Conservation (phyloP, 2,888 invertebrate species). For the Leptopilina drosophilae region DNA sequence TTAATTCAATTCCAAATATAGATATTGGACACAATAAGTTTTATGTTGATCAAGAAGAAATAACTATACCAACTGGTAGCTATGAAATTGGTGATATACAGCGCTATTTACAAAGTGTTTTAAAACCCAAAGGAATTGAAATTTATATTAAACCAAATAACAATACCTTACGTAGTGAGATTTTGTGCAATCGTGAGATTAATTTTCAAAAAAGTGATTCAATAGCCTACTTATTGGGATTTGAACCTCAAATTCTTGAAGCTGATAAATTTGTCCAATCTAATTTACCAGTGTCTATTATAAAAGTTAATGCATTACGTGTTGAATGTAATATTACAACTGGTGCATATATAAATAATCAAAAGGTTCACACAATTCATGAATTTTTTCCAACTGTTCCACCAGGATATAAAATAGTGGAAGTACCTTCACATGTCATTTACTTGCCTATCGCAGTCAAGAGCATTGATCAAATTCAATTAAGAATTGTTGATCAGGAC, state of each 20-base stretch:
- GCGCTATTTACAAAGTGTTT: not conserved
- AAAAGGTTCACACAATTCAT: too few species aligned
- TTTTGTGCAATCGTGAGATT: not conserved
- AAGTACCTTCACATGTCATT: conserved; percentile 52
- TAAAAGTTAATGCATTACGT: not conserved
- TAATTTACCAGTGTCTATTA: not conserved
- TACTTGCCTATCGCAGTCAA: too few species aligned
- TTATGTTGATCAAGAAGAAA: too few species aligned
- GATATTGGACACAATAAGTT: too few species aligned
- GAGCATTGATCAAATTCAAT: too few species aligned
- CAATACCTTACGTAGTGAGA: conserved; percentile 12
- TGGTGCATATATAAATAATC: too few species aligned
- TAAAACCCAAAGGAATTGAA: not conserved
- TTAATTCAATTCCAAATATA: too few species aligned
- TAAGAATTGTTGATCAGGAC: too few species aligned
- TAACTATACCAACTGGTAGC: too few species aligned
- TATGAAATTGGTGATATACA: conserved; percentile 12
- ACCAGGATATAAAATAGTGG: too few species aligned
- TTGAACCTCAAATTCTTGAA: conserved; percentile 1
- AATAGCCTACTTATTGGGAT: not conserved
- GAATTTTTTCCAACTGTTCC: too few species aligned
- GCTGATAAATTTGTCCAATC: not conserved
- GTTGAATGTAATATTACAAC: too few species aligned
- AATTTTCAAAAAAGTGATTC: conserved; percentile 3
- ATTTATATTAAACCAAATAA: not conserved